These are phyloP conservation scores for Chrysopilus asiliformis DNA, from an alignment of 2,888 invertebrate genomes.

Conservation along the genomic window DNA sequence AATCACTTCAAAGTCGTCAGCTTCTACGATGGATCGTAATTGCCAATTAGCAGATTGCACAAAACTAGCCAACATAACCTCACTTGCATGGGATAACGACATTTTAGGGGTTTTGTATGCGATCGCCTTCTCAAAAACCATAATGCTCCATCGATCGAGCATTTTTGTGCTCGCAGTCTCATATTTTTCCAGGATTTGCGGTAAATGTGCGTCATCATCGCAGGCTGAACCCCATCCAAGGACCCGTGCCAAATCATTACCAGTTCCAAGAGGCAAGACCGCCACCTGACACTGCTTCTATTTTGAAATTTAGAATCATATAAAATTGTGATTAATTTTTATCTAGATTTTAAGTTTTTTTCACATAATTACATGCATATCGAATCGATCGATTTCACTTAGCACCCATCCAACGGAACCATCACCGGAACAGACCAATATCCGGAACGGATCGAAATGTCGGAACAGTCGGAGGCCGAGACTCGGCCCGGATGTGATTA, in stretches of 20 bases:
- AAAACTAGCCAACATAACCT: conserved; percentile 47
- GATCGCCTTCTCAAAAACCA: conserved; percentile 74
- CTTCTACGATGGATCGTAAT: conserved; percentile 73
- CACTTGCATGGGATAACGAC: conserved; percentile 39
- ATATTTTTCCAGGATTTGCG: conserved; percentile 81
- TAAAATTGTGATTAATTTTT: not conserved
- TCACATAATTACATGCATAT: conserved; percentile 92
- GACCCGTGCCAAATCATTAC: conserved; percentile 90
- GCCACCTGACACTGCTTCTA: conserved; percentile 90
- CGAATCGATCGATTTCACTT: conserved; percentile 86
- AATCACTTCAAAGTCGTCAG: conserved; percentile 59
- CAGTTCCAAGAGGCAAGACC: conserved; percentile 88
- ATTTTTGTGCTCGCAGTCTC: conserved; percentile 96
- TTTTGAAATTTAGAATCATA: not conserved
- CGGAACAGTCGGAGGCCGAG: conserved; percentile 75
- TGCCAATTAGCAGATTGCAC: conserved; percentile 67
- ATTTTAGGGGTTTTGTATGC: conserved; percentile 43
- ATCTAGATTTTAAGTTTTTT: too few species aligned
- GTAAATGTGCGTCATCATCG: conserved; percentile 88
- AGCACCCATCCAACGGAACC: conserved; percentile 98
- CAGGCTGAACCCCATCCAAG: conserved; percentile 94
- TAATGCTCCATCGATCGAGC: conserved; percentile 94
- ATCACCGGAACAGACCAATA: conserved; percentile 93
- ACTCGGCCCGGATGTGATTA: conserved; percentile 79
- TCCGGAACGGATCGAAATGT: conserved; percentile 90